A percentile compares a stretch with the other conserved stretches of the same genome.
These are phyloP conservation scores for Hestina assimilis DNA, from an alignment of 1,140 invertebrate genomes.

Conservation along the genomic window DNA sequence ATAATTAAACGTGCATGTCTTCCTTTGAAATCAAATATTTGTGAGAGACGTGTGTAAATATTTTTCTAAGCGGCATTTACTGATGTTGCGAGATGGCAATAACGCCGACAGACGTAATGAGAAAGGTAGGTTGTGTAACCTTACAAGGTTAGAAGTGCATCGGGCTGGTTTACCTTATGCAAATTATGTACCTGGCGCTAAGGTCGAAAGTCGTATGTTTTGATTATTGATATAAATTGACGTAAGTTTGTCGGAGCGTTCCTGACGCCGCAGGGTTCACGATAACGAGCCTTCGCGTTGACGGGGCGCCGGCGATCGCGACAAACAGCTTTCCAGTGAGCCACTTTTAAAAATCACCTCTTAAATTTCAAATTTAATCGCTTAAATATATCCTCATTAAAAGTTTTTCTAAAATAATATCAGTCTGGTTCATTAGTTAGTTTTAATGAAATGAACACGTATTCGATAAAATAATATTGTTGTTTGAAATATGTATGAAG, in stretches of 20 bases:
- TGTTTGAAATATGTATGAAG: neutral
- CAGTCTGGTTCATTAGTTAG: too few species aligned
- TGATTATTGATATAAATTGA: slow-evolving; percentile 28
- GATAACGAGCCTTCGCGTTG: slow-evolving; percentile 59
- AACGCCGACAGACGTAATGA: slow-evolving; percentile 70
- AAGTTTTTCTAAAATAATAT: neutral
- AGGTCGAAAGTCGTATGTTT: slow-evolving; percentile 43
- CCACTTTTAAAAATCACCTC: slow-evolving; percentile 55
- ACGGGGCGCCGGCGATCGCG: slow-evolving; percentile 50
- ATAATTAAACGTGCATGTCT: slow-evolving; percentile 20
- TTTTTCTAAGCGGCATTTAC: slow-evolving; percentile 61
- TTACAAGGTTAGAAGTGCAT: slow-evolving; percentile 30
- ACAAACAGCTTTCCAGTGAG: slow-evolving; percentile 43
- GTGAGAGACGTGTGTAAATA: slow-evolving; percentile 58
- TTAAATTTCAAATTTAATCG: slow-evolving; percentile 43
- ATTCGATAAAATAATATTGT: neutral
- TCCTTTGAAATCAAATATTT: slow-evolving; percentile 47
- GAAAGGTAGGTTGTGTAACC: slow-evolving; percentile 57
- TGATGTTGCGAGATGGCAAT: slow-evolving; percentile 65
- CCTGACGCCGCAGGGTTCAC: slow-evolving; percentile 52
- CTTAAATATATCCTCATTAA: neutral
- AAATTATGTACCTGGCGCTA: slow-evolving; percentile 30
- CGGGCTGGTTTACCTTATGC: slow-evolving; percentile 14
- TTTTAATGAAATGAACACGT: neutral
- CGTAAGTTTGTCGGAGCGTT: slow-evolving; percentile 40